Base-by-base conservation (phyloP, 35 echinoderm and acorn worm genomes). In the Strongylocentrotus purpuratus region DNA sequence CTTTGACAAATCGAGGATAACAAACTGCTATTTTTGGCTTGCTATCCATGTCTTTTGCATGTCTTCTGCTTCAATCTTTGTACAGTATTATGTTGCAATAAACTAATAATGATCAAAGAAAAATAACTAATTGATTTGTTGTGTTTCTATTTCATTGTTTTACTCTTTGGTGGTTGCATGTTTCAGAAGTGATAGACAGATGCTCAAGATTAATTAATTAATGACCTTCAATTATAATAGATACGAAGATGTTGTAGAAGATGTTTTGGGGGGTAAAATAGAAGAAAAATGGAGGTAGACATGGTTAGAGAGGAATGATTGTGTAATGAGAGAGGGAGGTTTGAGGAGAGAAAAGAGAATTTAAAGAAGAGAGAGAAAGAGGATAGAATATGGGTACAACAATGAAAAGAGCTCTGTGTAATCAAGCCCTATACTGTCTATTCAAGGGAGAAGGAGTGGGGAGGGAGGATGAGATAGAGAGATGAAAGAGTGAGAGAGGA, bases 71-170 rank as follows among this genome's bases (percentile, higher is more conserved):
- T 78, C 65, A n/a, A 78, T 78, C 65, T 78, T 59, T 78, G 65
- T 78, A 78, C 65, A 78, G 65, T 78, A 78, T 78, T 78, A 78
- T 28, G 65, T 78, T 78, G 65, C 65, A 78, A 78, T 78, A 78
- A 78, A 78, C 65, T 78, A 78, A 78, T 78, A 22, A 78, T 28
- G 22, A 78, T 28, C 15, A 28, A 78, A 78, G 20, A 78, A 18
- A 78, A 78, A 78, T 4, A 1, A 78, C 4, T 8, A n/a, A 78
- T 25, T 5, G 13, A 78, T 78, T n/a, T 22, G 11, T 55, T 55
- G n/a, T n/a, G 65, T 28, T 28, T 70, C 61, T 28, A 78, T 78
- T 78, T 78, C 4, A 78, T 15, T 78, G 65, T 78, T 22, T 28
- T 78, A 22, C 25, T 78, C 65, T 78, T 28, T 78, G 25, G 50